phyloP scores from a whole-genome alignment of 2,113 vertebrate species.

The Madoqua kirkii region DNA sequence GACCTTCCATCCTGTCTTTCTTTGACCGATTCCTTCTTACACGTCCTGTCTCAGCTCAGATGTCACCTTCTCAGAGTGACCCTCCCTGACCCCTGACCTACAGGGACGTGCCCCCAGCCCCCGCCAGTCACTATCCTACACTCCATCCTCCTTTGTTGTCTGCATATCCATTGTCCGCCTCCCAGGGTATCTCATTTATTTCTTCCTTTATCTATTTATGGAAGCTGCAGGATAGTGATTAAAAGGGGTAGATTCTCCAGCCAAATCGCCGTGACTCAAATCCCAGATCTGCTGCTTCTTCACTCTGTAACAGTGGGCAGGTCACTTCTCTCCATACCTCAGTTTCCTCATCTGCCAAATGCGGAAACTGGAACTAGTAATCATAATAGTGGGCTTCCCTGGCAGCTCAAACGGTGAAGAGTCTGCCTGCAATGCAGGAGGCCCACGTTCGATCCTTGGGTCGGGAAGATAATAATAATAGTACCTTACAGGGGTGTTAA shows the following conservation, averaged over 20 bases:
- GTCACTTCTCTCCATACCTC: not conserved
- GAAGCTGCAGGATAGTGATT: not conserved
- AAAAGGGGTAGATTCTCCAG: not conserved
- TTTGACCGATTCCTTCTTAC: not conserved
- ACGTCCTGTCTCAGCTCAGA: not conserved
- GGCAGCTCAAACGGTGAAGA: not conserved
- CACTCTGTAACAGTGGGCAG: not conserved
- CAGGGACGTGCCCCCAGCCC: fast-evolving
- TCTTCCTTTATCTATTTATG: not conserved
- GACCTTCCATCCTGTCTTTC: not conserved
- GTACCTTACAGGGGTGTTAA: not conserved
- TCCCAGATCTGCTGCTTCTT: not conserved
- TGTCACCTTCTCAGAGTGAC: not conserved
- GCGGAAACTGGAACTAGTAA: not conserved
- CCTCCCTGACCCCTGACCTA: not conserved
- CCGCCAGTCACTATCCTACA: fast-evolving
- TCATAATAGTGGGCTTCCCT: not conserved
- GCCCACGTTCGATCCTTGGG: not conserved
- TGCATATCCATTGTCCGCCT: not conserved
- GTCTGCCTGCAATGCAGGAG: not conserved
- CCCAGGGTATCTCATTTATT: not conserved
- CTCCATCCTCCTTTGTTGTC: too few species aligned
- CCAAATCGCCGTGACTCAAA: not conserved
- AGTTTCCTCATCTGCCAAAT: not conserved
- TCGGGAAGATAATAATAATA: not conserved